Evolutionary conservation across 2,888 invertebrate species (phyloP).

Genomic region (Hemaris fuciformis): DNA sequence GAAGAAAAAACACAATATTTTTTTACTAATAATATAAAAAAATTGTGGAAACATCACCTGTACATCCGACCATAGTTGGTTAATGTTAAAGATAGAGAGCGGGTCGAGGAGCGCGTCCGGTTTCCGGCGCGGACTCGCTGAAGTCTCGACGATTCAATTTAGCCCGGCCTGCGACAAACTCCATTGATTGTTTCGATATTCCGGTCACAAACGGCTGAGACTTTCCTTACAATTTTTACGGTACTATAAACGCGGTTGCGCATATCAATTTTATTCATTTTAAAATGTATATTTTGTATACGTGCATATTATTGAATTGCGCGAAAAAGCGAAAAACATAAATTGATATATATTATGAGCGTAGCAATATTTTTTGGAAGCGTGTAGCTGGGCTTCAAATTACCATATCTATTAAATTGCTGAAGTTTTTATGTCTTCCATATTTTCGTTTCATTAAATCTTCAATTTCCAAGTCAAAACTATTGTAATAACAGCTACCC

Average conservation of each 20-base stretch:
- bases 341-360: neutral
- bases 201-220: slow-evolving; percentile 57
- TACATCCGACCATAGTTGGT: slow-evolving; percentile 32
- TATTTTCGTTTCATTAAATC: neutral
- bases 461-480: neutral
- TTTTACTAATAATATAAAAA: neutral
- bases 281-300: neutral
- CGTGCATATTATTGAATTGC: neutral
- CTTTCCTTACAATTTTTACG: slow-evolving; percentile 13
- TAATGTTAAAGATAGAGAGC: slow-evolving; percentile 53
- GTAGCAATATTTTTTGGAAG: slow-evolving; percentile 4
- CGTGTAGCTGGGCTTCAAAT: neutral
- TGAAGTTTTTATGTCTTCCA: neutral
- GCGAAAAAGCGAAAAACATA: neutral
- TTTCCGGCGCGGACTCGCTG: slow-evolving; percentile 56
- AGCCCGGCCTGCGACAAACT: slow-evolving; percentile 66
- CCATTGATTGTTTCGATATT: slow-evolving; percentile 79
- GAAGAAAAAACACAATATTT: too few species aligned
- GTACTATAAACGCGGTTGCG: slow-evolving; percentile 9
- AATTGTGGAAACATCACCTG: slow-evolving; percentile 18
- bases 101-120: slow-evolving; percentile 62
- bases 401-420: neutral
- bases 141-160: slow-evolving; percentile 70
- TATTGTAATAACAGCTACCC: too few species aligned
- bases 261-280: neutral